Evolutionary conservation across 2,113 vertebrate genomes (phyloP).

Genomic region (Elephantulus edwardii): DNA sequence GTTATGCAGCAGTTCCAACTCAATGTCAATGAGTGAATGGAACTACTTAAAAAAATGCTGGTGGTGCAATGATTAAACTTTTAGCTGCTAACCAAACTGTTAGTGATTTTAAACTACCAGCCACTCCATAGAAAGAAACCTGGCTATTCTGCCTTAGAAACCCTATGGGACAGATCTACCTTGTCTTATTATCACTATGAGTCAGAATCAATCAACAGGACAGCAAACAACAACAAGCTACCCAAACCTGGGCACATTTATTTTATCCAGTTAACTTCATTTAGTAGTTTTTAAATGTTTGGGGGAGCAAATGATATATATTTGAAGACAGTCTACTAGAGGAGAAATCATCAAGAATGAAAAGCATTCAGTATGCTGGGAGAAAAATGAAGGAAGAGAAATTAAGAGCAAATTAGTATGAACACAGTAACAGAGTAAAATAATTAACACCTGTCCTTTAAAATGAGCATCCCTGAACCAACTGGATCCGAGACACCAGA

Average conservation of each 20-base stretch:
- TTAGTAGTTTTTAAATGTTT: slow-evolving; percentile 16
- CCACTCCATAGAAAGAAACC: too few species aligned
- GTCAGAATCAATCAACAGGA: background rate
- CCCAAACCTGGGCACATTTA: slow-evolving; percentile 1
- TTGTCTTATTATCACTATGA: background rate
- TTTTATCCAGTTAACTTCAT: background rate
- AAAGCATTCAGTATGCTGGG: slow-evolving; percentile 10
- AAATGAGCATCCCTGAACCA: slow-evolving; percentile 49
- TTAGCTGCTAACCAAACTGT: background rate
- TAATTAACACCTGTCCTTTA: slow-evolving; percentile 33
- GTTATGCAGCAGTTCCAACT: too few species aligned
- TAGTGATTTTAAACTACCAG: too few species aligned
- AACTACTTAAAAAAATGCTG: background rate
- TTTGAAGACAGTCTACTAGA: background rate
- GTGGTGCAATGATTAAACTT: background rate
- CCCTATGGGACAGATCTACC: background rate
- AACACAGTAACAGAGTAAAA: slow-evolving; percentile 2
- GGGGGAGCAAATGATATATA: background rate
- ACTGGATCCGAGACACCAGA: slow-evolving; percentile 5
- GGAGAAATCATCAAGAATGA: slow-evolving; percentile 36
- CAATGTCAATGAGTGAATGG: too few species aligned
- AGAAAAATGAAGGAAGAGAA: slow-evolving; percentile 36
- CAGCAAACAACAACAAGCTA: background rate
- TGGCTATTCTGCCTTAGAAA: background rate
- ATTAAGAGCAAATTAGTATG: slow-evolving; percentile 18